phyloP scores from a whole-genome alignment of 2,113 vertebrate species.

The Malurus alboscapulatus region DNA sequence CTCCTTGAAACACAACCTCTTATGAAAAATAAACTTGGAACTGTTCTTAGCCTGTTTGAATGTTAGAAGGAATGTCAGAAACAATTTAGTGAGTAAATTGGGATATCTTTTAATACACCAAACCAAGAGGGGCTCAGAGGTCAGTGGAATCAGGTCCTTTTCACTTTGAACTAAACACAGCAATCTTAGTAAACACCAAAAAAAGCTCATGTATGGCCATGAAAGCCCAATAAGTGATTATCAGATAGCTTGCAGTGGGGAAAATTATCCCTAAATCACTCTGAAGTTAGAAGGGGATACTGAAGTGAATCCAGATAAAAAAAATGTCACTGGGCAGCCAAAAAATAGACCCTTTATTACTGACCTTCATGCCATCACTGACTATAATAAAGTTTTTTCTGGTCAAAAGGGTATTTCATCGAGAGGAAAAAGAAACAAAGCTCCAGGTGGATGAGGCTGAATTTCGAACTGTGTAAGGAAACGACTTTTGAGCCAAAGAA shows the following conservation, averaged over 20 bases:
- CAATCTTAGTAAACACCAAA: neutral
- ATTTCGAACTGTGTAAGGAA: conserved; percentile 97
- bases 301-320: neutral
- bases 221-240: neutral
- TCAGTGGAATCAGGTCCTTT: neutral
- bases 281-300: neutral
- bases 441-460: conserved; percentile 97
- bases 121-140: neutral
- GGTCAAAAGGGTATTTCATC: conserved; percentile 87
- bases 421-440: conserved; percentile 99
- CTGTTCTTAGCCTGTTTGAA: neutral
- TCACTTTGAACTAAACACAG: neutral
- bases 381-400: neutral
- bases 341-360: neutral
- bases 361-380: neutral
- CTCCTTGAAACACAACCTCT: neutral
- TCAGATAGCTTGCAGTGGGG: neutral
- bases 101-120: neutral
- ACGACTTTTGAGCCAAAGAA: conserved; percentile 95
- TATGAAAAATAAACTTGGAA: neutral
- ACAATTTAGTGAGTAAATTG: neutral
- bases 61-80: neutral
- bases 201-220: rapidly evolving
- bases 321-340: neutral
- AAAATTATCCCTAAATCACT: neutral